Evolutionary conservation across 2,888 invertebrate genomes (phyloP).

Genomic region (Caenorhabditis sp.): DNA sequence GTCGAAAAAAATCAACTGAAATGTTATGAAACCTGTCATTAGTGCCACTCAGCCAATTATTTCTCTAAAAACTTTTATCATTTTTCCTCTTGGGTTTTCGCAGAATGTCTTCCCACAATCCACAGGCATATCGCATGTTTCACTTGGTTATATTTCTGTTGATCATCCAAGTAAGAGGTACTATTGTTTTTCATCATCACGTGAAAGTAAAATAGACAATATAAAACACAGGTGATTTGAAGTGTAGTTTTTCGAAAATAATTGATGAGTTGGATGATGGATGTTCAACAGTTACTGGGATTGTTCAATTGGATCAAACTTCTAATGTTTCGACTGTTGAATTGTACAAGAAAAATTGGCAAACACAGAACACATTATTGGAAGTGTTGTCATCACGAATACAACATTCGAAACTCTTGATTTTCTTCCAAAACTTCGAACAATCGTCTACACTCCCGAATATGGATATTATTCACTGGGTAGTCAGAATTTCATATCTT

Average conservation of each 20-base stretch:
- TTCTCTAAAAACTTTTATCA: too few relatives aligned
- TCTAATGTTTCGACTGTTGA: neutral
- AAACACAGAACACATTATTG: neutral
- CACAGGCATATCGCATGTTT: too few relatives aligned
- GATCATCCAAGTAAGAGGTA: too few relatives aligned
- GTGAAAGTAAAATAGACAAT: too few relatives aligned
- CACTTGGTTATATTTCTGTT: too few relatives aligned
- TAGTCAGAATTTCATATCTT: neutral
- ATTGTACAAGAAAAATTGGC: slow-evolving; percentile 1
- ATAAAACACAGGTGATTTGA: too few relatives aligned
- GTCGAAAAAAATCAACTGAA: too few relatives aligned
- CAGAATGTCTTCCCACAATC: too few relatives aligned
- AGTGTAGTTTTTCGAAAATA: neutral
- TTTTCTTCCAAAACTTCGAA: neutral
- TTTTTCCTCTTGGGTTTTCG: too few relatives aligned
- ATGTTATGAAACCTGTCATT: too few relatives aligned
- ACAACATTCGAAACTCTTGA: neutral
- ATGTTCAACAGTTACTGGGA: neutral
- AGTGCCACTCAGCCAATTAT: too few relatives aligned
- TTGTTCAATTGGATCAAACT: neutral
- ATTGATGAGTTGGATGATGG: neutral
- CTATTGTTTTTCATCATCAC: too few relatives aligned
- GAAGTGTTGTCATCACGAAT: neutral
- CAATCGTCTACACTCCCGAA: neutral
- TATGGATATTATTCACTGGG: neutral